phyloP scores from a whole-genome alignment of 2,888 invertebrate species.

The Hedya salicella region DNA sequence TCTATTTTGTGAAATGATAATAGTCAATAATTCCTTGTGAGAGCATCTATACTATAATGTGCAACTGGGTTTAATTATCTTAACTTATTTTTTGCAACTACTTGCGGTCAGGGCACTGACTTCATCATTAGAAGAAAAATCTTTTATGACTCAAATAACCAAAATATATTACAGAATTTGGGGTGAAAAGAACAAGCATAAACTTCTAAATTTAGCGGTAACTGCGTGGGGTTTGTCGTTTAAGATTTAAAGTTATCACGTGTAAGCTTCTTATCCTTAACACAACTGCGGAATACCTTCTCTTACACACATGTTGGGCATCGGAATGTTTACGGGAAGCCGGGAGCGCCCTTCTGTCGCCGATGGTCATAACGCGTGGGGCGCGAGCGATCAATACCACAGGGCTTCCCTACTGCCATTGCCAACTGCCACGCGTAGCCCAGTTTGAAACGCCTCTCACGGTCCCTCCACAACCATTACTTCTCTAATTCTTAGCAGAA shows the following conservation, averaged over 20 bases:
- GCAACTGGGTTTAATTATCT: not conserved
- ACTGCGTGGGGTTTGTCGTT: constrained; percentile 22
- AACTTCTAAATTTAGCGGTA: constrained; percentile 24
- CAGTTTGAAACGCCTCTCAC: constrained; percentile 57
- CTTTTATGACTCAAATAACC: not conserved
- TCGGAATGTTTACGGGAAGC: constrained; percentile 68
- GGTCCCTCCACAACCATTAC: constrained; percentile 59
- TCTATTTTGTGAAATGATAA: not conserved
- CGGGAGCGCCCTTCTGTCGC: constrained; percentile 79
- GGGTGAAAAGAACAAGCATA: constrained; percentile 8
- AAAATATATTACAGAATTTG: constrained; percentile 1
- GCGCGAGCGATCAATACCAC: constrained; percentile 78
- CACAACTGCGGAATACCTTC: constrained; percentile 49
- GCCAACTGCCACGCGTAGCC: constrained; percentile 56
- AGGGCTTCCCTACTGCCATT: constrained; percentile 73
- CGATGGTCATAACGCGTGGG: constrained; percentile 79
- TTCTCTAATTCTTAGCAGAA: constrained; percentile 21
- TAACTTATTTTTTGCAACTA: not conserved
- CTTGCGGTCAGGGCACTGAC: not conserved
- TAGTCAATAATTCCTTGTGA: not conserved
- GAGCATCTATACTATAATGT: not conserved
- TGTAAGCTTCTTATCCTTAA: constrained; percentile 40
- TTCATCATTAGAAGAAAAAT: not conserved
- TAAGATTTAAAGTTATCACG: constrained; percentile 30
- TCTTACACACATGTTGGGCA: constrained; percentile 62